phyloP scores from a whole-genome alignment of 2,113 vertebrate species.

The Dermatemys mawii region DNA sequence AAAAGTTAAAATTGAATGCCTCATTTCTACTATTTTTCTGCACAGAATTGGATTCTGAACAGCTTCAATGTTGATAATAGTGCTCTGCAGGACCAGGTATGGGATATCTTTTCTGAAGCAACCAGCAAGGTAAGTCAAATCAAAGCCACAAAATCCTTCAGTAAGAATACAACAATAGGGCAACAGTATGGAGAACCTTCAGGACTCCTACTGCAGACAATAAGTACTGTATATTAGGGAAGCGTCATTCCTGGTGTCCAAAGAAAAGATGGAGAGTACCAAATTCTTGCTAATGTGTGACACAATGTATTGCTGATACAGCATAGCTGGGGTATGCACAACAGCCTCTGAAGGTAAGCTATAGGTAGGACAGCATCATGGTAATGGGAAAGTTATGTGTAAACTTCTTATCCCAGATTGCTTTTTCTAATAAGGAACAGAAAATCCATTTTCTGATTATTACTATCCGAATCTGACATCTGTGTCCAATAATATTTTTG shows the following conservation, averaged over 20 bases:
- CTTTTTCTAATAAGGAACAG: not conserved
- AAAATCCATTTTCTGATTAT: not conserved
- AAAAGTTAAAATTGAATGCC: not conserved
- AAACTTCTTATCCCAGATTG: not conserved
- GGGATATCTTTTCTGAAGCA: conserved; percentile 88
- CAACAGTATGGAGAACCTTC: not conserved
- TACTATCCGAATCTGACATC: not conserved
- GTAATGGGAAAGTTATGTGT: not conserved
- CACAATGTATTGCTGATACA: not conserved
- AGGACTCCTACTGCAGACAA: not conserved
- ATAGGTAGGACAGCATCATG: accelerated
- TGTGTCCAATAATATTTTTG: not conserved
- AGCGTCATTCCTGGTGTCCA: not conserved
- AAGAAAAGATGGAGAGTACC: not conserved
- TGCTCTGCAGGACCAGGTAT: conserved; percentile 87
- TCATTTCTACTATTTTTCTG: not conserved
- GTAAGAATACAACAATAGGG: not conserved
- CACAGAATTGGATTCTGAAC: conserved; percentile 97
- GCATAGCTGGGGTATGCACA: not conserved
- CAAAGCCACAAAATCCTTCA: not conserved
- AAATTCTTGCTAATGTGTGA: not conserved
- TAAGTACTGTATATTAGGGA: not conserved
- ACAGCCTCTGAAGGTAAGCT: not conserved
- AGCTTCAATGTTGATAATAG: conserved; percentile 86
- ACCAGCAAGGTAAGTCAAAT: conserved; percentile 81